Conservation (phyloP, 2,888 invertebrate species). For the Caenorhabditis virilis region DNA sequence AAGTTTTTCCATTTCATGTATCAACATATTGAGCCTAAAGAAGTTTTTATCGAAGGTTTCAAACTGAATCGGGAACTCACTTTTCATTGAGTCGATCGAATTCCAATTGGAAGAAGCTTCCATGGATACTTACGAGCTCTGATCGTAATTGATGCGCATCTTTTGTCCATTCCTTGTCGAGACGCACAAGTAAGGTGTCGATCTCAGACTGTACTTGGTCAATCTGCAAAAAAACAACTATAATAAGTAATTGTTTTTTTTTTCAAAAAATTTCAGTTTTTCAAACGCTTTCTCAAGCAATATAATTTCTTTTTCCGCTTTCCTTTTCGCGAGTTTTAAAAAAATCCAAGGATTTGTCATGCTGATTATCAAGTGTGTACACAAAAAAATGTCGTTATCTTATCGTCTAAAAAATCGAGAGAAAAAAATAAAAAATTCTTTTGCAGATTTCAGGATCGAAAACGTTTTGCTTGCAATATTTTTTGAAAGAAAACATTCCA, state of each 20-base stretch:
- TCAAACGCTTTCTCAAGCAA: too few species aligned
- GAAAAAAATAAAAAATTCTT: not conserved
- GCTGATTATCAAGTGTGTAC: not conserved
- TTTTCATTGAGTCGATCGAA: constrained; percentile 63
- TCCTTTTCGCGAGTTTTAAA: too few species aligned
- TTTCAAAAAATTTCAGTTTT: too few species aligned
- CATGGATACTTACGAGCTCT: constrained; percentile 58
- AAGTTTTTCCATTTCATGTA: constrained; percentile 55
- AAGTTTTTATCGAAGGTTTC: not conserved
- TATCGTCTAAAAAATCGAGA: not conserved
- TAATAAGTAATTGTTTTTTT: not conserved
- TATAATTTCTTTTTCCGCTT: not conserved
- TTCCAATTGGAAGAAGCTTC: constrained; percentile 64
- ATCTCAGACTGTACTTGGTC: constrained; percentile 52
- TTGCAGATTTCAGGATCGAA: not conserved
- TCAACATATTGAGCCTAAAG: constrained; percentile 57
- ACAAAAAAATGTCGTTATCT: not conserved
- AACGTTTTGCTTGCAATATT: not conserved
- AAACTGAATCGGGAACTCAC: constrained; percentile 34
- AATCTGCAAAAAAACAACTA: constrained; percentile 33
- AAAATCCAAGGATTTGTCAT: too few species aligned
- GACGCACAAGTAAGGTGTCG: constrained; percentile 44
- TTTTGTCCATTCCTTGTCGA: constrained; percentile 54
- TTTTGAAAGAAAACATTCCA: too few species aligned
- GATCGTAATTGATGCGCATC: constrained; percentile 50